Base-by-base conservation (phyloP, 2,888 invertebrate genomes). In the Ophion costatus region DNA sequence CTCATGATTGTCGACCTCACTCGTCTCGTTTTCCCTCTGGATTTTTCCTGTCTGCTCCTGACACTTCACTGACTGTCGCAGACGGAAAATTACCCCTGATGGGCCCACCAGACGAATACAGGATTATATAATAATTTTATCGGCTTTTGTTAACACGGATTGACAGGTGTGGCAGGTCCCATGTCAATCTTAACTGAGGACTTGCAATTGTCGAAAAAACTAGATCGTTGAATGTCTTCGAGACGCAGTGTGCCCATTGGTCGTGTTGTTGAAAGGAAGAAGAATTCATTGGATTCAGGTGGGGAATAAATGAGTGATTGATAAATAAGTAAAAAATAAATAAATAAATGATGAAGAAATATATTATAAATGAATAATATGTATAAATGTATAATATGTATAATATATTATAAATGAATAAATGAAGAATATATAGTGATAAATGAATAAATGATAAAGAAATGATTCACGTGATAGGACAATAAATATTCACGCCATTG, bases 1-100 rank as follows among this genome's bases (percentile, higher is more conserved):
- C 80, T 76, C 71, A 61, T 71, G 83, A 80, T 83, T 70, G 80
- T 76, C 70, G 70, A 57, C 73, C 67, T 76, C 59, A 71, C 80
- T 42, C 51, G 57, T 56, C 33, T 76, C 29, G 38, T 70, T 56
- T 59, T 61, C 4, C 29, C 29, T 29, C 4, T 29, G 29, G 29
- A 29, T 59, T 61, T 70, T 70, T 17, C 69, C 38, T 6, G 14
- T 56, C n/a, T n/a, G 56, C 10, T 17, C 56, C 24, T n/a, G 17
- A 14, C 14, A 56, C 56, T 17, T 20, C 38, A 14, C 42, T 70
- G 33, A 61, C 81, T 29, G 38, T 63, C 63, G 73, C 45, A 33
- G 56, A 64, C 66, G 42, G 20, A 42, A 45, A 51, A 33, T 11
- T 22, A 51, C 11, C 56, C 64, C 57, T 29, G 38, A 38, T 38